These are phyloP conservation scores for Andrena camellia DNA, from an alignment of 2,888 invertebrate genomes.

Conservation along the genomic window DNA sequence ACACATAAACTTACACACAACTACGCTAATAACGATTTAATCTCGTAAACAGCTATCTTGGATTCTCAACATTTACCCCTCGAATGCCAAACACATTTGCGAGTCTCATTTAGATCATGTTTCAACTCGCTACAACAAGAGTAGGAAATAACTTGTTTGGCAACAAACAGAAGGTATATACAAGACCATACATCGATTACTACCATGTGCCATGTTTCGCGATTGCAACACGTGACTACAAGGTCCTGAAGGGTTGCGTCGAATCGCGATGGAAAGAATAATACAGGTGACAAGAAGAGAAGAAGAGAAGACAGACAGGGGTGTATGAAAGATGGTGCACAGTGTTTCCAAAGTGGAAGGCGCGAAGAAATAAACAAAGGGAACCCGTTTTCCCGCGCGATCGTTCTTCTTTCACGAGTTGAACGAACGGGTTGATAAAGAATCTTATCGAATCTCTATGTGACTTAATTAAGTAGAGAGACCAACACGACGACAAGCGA, in stretches of 20 bases:
- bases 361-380: background rate
- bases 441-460: background rate
- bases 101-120: background rate
- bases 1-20: background rate
- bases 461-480: conserved; percentile 44
- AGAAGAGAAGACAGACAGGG: conserved; percentile 19
- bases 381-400: too few relatives aligned
- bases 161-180: conserved; percentile 43
- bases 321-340: conserved; percentile 18
- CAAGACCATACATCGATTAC: conserved; percentile 54
- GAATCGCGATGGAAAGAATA: conserved; percentile 30
- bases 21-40: background rate
- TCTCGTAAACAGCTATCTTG: background rate
- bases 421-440: background rate
- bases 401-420: background rate
- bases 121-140: background rate
- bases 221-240: conserved; percentile 66
- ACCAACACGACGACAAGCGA: conserved; percentile 61
- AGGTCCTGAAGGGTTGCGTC: conserved; percentile 54
- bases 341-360: conserved; percentile 2
- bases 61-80: background rate
- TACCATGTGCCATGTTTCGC: conserved; percentile 66
- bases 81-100: background rate
- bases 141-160: conserved; percentile 44
- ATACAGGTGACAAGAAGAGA: conserved; percentile 21